A percentile compares a stretch with the other conserved stretches of the same genome.
Evolutionary conservation across 2,113 vertebrate genomes (phyloP).

Genomic region (Oryzias woworae): DNA sequence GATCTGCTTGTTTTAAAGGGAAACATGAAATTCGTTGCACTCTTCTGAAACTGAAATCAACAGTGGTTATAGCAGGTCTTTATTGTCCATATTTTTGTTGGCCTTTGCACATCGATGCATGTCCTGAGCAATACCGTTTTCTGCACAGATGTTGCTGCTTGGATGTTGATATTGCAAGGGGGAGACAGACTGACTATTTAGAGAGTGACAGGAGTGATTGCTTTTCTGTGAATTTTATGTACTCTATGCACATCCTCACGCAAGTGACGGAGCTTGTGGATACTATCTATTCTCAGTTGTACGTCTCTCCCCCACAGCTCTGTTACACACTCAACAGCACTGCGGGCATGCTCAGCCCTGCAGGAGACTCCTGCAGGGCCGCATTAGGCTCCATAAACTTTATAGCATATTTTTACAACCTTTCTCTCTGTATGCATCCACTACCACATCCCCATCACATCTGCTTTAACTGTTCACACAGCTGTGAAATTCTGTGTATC

Average conservation of each 20-base stretch:
- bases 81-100: conserved; percentile 41
- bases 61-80: conserved; percentile 40
- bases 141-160: conserved; percentile 22
- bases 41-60: conserved; percentile 65
- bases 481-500: conserved; percentile 74
- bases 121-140: conserved; percentile 22
- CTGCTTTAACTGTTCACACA: conserved; percentile 77
- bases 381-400: conserved; percentile 79
- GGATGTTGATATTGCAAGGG: conserved; percentile 37
- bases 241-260: conserved; percentile 47
- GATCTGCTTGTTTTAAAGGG: conserved; percentile 66
- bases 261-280: conserved; percentile 61
- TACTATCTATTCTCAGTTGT: conserved; percentile 62
- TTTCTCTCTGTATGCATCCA: conserved; percentile 74
- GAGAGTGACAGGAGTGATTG: conserved; percentile 35
- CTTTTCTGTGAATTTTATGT: conserved; percentile 51
- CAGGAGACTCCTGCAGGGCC: conserved; percentile 70
- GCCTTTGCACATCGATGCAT: conserved; percentile 15
- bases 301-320: conserved; percentile 68
- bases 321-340: conserved; percentile 66
- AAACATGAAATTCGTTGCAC: conserved; percentile 74
- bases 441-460: conserved; percentile 70
- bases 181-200: conserved; percentile 24
- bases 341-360: conserved; percentile 66
- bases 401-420: conserved; percentile 78